Evolutionary conservation across 2,113 vertebrate species (phyloP).

Genomic region (Cyphomyrus plagiostoma): DNA sequence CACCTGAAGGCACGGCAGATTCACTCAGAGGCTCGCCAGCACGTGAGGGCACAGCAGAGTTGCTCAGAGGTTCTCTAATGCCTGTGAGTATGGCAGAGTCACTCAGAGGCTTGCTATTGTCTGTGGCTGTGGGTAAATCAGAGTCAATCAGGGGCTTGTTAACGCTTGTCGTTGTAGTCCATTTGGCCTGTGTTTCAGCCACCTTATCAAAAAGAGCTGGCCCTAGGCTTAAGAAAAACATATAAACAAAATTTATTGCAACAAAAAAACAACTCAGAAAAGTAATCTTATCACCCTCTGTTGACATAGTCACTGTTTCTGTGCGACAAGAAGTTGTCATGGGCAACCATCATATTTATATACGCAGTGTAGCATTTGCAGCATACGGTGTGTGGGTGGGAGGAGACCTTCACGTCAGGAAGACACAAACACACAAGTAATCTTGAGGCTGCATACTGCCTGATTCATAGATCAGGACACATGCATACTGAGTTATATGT

Average conservation of each 20-base stretch:
- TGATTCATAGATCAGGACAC: background rate
- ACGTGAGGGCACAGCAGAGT: background rate
- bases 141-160: background rate
- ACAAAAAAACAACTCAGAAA: background rate
- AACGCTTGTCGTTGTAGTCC: background rate
- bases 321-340: background rate
- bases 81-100: background rate
- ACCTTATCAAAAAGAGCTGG: background rate
- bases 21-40: background rate
- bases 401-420: background rate
- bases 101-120: background rate
- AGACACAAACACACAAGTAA: background rate
- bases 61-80: background rate
- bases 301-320: background rate
- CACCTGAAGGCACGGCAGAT: background rate
- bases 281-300: background rate
- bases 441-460: background rate
- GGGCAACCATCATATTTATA: background rate
- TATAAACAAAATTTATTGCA: background rate
- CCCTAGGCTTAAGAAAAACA: background rate
- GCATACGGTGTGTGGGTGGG: background rate
- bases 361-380: background rate
- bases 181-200: background rate
- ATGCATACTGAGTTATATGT: background rate
- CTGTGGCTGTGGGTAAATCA: background rate